phyloP scores from a whole-genome alignment of 1,140 invertebrate species.

The Hirudo medicinalis region DNA sequence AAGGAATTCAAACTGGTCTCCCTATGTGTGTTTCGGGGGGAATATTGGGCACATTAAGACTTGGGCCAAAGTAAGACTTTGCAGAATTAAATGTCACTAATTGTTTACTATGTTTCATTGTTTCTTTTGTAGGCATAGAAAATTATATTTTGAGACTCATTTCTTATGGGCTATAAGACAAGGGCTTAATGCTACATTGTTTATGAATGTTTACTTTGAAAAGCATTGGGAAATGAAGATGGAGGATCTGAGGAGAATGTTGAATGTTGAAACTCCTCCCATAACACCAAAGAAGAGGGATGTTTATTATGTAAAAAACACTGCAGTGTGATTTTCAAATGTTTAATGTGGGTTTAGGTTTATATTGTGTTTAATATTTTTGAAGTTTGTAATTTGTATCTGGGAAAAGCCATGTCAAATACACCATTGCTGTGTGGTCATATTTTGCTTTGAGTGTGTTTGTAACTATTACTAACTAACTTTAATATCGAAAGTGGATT shows the following conservation, averaged over 20 bases:
- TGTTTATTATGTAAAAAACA: constrained; percentile 1
- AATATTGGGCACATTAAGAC: constrained; percentile 39
- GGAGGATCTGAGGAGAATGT: constrained; percentile 55
- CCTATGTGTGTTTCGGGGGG: constrained; percentile 42
- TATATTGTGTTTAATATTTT: too few relatives aligned
- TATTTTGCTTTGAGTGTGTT: neutral
- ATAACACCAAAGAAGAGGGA: constrained; percentile 19
- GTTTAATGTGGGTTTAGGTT: too few relatives aligned
- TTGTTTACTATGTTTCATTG: constrained; percentile 1
- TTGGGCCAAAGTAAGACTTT: constrained; percentile 54
- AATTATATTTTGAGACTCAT: constrained; percentile 61
- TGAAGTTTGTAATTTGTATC: neutral
- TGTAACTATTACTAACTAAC: too few relatives aligned
- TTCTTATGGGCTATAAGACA: constrained; percentile 76
- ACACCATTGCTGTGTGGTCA: neutral
- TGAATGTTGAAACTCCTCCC: constrained; percentile 37
- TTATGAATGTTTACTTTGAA: constrained; percentile 78
- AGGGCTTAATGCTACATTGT: constrained; percentile 58
- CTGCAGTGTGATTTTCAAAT: neutral
- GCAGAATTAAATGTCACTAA: neutral
- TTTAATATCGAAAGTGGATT: too few relatives aligned
- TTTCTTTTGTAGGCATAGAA: constrained; percentile 54
- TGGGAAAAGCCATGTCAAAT: neutral
- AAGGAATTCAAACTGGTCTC: constrained; percentile 57
- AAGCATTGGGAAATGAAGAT: constrained; percentile 81